These are phyloP conservation scores for Myiotriccus ornatus DNA, from an alignment of 2,797 vertebrate species.

Conservation along the genomic window DNA sequence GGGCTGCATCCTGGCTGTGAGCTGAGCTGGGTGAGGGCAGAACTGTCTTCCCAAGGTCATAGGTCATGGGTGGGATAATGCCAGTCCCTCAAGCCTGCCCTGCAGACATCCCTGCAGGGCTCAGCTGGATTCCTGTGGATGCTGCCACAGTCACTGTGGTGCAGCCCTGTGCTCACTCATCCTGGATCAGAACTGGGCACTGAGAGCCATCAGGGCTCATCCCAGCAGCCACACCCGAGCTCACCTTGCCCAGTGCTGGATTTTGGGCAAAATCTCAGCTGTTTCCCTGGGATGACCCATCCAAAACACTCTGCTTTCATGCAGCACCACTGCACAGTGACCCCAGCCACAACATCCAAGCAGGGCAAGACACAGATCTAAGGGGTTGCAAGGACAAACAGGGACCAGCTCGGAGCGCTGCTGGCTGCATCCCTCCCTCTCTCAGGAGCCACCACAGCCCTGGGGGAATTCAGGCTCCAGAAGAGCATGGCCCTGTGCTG, in stretches of 20 bases:
- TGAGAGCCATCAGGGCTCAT: background rate
- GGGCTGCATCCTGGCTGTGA: background rate
- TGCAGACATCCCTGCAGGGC: background rate
- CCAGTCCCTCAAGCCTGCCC: background rate
- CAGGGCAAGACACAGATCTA: background rate
- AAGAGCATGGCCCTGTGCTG: rapidly evolving
- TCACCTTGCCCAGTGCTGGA: background rate
- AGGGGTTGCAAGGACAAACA: background rate
- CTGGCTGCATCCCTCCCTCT: background rate
- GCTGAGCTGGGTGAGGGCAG: background rate
- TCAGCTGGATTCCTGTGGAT: rapidly evolving
- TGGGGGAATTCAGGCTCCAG: background rate
- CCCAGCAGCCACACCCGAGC: background rate
- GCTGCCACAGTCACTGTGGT: background rate
- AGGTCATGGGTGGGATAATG: background rate
- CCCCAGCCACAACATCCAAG: rapidly evolving
- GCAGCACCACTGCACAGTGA: background rate
- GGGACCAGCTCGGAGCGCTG: background rate
- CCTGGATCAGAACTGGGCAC: background rate
- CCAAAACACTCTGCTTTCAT: rapidly evolving
- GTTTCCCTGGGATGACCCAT: background rate
- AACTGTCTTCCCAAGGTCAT: rapidly evolving
- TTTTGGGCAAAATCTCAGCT: background rate
- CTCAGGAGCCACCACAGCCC: background rate
- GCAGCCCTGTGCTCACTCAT: background rate